Conservation (phyloP, 2,113 vertebrate genomes). For the Noturus placidus region DNA sequence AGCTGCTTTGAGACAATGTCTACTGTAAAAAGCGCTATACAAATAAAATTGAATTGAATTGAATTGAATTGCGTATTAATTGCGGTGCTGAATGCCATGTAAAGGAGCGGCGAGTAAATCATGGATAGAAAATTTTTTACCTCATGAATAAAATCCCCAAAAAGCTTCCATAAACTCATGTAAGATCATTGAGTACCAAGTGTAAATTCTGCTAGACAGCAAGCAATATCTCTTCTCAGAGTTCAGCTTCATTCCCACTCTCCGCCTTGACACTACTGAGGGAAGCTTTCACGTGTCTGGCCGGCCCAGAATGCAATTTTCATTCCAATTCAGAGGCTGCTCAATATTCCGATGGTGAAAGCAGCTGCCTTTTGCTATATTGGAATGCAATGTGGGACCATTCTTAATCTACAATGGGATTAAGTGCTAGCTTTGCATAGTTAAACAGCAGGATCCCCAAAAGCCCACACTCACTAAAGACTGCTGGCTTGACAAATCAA, state of each 20-base stretch:
- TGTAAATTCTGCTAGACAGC: neutral
- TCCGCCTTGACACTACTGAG: constrained; percentile 5
- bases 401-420: constrained; percentile 68
- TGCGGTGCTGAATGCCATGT: neutral
- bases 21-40: no score
- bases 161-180: neutral
- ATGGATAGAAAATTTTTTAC: neutral
- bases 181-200: neutral
- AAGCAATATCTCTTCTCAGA: constrained; percentile 3
- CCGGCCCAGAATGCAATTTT: constrained; percentile 58
- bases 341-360: constrained; percentile 71
- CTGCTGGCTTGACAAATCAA: constrained; percentile 67
- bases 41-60: no score
- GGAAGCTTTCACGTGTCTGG: constrained; percentile 49
- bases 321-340: constrained; percentile 63
- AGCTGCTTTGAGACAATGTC: no score
- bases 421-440: constrained; percentile 72
- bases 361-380: constrained; percentile 60
- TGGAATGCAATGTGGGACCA: constrained; percentile 64
- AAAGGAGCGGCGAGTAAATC: neutral
- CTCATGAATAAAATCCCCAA: neutral
- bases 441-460: constrained; percentile 66
- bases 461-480: constrained; percentile 63
- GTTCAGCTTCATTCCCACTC: neutral
- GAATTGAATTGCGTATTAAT: no score